Evolutionary conservation across 1,140 invertebrate species (phyloP), one percentile per base, ranked within the genome.

Genomic region (Cepaea nemoralis): DNA sequence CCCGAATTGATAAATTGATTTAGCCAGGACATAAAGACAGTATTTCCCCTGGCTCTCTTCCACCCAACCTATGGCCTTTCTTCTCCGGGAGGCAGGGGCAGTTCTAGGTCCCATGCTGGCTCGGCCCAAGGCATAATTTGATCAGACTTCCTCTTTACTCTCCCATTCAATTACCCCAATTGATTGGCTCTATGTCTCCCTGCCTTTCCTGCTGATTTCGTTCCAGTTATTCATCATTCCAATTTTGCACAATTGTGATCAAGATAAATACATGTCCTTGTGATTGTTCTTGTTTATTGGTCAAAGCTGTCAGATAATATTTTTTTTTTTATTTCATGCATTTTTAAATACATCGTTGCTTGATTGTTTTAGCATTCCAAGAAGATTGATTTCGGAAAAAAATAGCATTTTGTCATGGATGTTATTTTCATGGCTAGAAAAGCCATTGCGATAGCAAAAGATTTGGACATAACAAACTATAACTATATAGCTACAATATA

Each of bases 1-100:
- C 24, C 33, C 31, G 59, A 77, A 77, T 77, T 63, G 75, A 77
- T 27, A 77, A 77, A 77, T 77, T 77, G 75, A 77, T 77, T 77
- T 66, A 59, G 71, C 42, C 71, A 74, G 71, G 27, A 48, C 42
- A 42, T 74, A 74, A 74, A 74, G 71, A 74, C 2, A 12, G 42
- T 40, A 33, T 24, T 31, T 74, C 71, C 40, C 42, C 14, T 24
- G 71, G 37, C 71, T 48, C 39, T 45, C 6, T 48, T 22, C 14
- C 71, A 33, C 40, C 27, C 71, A 45, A 74, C 39, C 39, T 48
- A 31, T 48, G 42, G 40, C 71, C 71, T 74, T 70, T 70, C 69
- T 70, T 70, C 19, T 37, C 69, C n/a, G n/a, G 40, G 69, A 70
- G 69, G 24, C 40, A 37, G 37, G 69, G 35, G 40, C 39, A 42